Conservation (phyloP, 2,888 invertebrate genomes). For the Catocala nupta region DNA sequence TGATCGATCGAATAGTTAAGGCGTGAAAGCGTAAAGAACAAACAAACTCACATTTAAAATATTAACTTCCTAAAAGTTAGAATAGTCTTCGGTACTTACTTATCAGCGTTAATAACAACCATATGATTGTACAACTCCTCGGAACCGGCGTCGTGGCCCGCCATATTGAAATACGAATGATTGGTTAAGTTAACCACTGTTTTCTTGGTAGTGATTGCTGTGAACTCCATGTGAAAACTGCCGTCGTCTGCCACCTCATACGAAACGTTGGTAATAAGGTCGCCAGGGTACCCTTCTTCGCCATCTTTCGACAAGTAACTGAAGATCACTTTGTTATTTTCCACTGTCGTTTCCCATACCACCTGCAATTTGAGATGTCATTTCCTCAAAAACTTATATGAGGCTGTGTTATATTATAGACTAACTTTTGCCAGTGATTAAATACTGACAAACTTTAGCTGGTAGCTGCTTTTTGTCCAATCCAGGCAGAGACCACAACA, state of each 20-base stretch:
- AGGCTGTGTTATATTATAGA: too few relatives aligned
- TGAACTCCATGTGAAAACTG: slow-evolving; percentile 90
- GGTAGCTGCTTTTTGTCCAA: too few relatives aligned
- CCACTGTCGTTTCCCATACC: slow-evolving; percentile 89
- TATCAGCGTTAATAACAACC: slow-evolving; percentile 91
- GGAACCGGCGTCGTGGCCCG: slow-evolving; percentile 92
- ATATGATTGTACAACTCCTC: slow-evolving; percentile 90
- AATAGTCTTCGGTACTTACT: too few relatives aligned
- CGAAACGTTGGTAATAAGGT: slow-evolving; percentile 90
- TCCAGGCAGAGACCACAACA: too few relatives aligned
- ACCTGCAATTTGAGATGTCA: slow-evolving; percentile 64
- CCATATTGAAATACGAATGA: slow-evolving; percentile 97
- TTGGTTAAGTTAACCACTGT: slow-evolving; percentile 96
- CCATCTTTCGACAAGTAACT: slow-evolving; percentile 92
- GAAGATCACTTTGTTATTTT: slow-evolving; percentile 89
- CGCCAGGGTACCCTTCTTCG: slow-evolving; percentile 97
- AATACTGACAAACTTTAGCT: too few relatives aligned
- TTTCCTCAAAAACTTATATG: too few relatives aligned
- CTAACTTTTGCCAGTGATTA: too few relatives aligned
- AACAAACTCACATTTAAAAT: too few relatives aligned
- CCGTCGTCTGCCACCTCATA: slow-evolving; percentile 91
- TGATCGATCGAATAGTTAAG: too few relatives aligned
- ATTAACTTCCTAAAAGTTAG: too few relatives aligned
- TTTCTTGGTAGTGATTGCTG: slow-evolving; percentile 91
- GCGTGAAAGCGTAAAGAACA: too few relatives aligned